Evolutionary conservation across 2,113 vertebrate species (phyloP).

Genomic region (Paralichthys olivaceus): DNA sequence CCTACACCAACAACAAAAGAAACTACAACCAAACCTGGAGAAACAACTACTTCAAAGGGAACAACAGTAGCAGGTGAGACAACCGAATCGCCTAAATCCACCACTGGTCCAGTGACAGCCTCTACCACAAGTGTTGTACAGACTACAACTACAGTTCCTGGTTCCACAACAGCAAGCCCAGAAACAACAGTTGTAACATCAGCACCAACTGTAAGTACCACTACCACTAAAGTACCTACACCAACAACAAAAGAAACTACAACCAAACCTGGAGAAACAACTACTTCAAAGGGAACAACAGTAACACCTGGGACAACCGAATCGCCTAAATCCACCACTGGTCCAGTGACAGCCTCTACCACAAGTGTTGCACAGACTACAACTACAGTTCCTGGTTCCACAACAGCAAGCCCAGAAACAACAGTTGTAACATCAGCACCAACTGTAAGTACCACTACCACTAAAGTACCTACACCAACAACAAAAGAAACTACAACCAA

Average conservation of each 20-base stretch:
- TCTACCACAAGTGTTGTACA: not conserved
- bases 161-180: not conserved
- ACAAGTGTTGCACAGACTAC: too few relatives aligned
- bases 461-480: not conserved
- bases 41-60: not conserved
- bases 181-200: too few relatives aligned
- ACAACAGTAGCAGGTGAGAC: not conserved
- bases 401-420: not conserved
- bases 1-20: not conserved
- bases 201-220: too few relatives aligned
- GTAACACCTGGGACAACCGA: not conserved
- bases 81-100: not conserved
- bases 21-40: not conserved
- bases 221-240: too few relatives aligned
- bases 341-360: too few relatives aligned
- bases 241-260: too few relatives aligned
- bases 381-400: not conserved
- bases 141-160: not conserved
- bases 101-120: not conserved
- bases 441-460: not conserved
- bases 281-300: not conserved
- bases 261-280: too few relatives aligned
- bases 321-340: too few relatives aligned
- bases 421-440: constrained; percentile 7
- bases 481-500: not conserved